Conservation (phyloP, 1,140 invertebrate species). For the Carcinoscorpius rotundicauda region DNA sequence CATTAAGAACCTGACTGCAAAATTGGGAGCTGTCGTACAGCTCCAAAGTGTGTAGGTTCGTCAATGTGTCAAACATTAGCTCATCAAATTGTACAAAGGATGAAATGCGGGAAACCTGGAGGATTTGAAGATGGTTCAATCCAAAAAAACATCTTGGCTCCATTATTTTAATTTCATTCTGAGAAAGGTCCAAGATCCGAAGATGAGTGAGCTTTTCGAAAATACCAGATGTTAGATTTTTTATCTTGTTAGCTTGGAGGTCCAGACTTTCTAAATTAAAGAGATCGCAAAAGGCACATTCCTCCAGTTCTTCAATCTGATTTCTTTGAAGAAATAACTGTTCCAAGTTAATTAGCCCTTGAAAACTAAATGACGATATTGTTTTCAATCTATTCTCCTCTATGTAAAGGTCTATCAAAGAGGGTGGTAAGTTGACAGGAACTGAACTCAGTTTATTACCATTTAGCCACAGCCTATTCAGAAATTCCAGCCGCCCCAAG, state of each 20-base stretch:
- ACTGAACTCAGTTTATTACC: conserved; percentile 52
- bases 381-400: conserved; percentile 51
- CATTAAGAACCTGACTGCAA: conserved; percentile 47
- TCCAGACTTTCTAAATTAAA: conserved; percentile 38
- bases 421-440: conserved; percentile 50
- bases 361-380: conserved; percentile 51
- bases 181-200: conserved; percentile 55
- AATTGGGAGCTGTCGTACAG: conserved; percentile 57
- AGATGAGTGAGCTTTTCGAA: conserved; percentile 33
- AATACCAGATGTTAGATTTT: conserved; percentile 28
- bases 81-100: conserved; percentile 36
- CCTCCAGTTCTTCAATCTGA: conserved; percentile 46
- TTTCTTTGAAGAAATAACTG: conserved; percentile 55
- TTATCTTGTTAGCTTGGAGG: conserved; percentile 36
- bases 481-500: conserved; percentile 60
- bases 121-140: conserved; percentile 45
- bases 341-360: conserved; percentile 52
- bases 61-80: conserved; percentile 42
- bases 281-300: conserved; percentile 51
- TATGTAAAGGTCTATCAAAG: conserved; percentile 46
- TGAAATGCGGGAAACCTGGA: conserved; percentile 52
- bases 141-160: conserved; percentile 51
- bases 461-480: conserved; percentile 63
- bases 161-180: conserved; percentile 55
- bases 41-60: conserved; percentile 53